Evolutionary conservation across 2,797 vertebrate genomes (phyloP), one percentile per base, ranked within the genome.

Genomic region (Periophthalmus magnuspinnatus): DNA sequence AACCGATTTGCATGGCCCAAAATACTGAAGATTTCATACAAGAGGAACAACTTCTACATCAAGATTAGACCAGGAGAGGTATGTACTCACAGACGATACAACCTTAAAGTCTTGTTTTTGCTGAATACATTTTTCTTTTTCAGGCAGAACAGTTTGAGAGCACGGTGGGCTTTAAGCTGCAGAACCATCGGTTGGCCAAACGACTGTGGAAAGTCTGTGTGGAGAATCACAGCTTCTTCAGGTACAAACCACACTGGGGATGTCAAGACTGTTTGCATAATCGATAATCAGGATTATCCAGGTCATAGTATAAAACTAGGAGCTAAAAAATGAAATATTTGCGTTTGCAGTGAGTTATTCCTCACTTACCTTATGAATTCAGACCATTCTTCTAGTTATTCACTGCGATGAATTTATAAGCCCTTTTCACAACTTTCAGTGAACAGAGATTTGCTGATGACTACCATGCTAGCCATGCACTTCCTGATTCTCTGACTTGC

Each of bases 1-100:
- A 99, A 99, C 85, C 96, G 97, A 50, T 99, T 99, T 0, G 97
- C 98, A 75, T 99, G 98, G 98, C 97, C 98, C 54, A 99, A 99
- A 93, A 98, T 99, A 83, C 94, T 99, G 74, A 99, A 99, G 91
- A 98, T 99, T 83, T 99, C 97, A 62, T 99, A 98, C 89, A 99
- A 99, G 85, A 92, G 97, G 89, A 98, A 95, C 92, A 98, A 97
- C 91, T 99, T 98, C 89, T 99, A 97, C 88, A 98, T 99, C 81
- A 99, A 99, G 94, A 96, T 99, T 82, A 93, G 97, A 75, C 98
- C 98, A n/a, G 96, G 96, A 84, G 97, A 99, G 95, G 98, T 98
- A 65, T n/a, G 79, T 47, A 9, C 13, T 1, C 60, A 21, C 19
- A 3, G 16, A 8, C 13, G 19, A 19, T 22, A 66, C 13, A 32